Base-by-base conservation (phyloP, 1,140 invertebrate species). In the Bombus confusus region DNA sequence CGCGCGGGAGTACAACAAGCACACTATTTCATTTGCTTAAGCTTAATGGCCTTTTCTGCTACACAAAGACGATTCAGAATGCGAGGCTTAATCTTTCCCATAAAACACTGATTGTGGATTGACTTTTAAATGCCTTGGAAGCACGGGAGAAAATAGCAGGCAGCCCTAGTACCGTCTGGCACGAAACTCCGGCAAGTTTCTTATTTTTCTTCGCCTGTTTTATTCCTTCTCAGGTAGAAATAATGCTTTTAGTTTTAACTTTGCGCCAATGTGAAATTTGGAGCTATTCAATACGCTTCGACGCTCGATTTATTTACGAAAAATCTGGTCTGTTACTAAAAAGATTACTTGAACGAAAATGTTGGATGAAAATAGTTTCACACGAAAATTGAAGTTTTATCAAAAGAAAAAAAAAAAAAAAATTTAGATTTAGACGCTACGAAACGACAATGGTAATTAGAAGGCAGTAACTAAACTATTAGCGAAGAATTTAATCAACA, bases 381-480 rank as follows among this genome's bases (percentile, higher is more conserved):
- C 47, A 22, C 6, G 22, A 52, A 22, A 52, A 22, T 52, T 52
- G 22, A 18, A 18, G 18, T 52, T 52, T 22, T 52, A 22, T 52
- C 5, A 52, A 22, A 52, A 52, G 18, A 52, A 52, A 52, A 52
- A 39, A 37, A 37, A 37, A 2, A 37, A 13, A 31, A 13, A 4
- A 18, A 69, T 1, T 3, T 59, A 12, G 5, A 37, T 9, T 69
- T 25, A 37, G 22, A 39, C 39, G 10, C 34, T 9, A 25, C 13
- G 8, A 34, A 80, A 86, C 72, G 87, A 88, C 75, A 85, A 39
- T 72, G 80, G 81, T 91, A 92, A 93, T 92, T 92, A 92, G 90
- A 86, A 91, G 90, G 90, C 87, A 91, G 92, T 90, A 93, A 92
- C 92, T 91, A 93, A 91, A 92, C 86, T 81, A 88, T 90, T 80